Evolutionary conservation across 1,140 invertebrate species (phyloP), one percentile per base, ranked within the genome.

Genomic region (Neotoxoptera formosana): DNA sequence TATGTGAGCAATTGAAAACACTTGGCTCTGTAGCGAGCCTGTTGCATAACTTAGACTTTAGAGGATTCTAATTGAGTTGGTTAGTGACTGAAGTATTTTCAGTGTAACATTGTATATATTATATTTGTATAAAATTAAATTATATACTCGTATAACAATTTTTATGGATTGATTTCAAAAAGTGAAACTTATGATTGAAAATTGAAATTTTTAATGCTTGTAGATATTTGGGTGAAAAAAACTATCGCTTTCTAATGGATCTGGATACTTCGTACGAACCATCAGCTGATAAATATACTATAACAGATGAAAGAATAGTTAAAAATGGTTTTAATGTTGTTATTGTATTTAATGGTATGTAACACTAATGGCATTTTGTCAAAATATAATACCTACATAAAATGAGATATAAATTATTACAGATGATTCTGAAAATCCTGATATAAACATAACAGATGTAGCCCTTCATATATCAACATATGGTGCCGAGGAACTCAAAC

Each of bases 311-410:
- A 90, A 89, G 94, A 45, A 93, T 95, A 34, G 41, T 93, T n/a
- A 94, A 94, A 34, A 95, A 95, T 94, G 94, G 94, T 9, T 94
- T 95, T 67, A 93, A 94, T 90, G 93, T 94, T 83, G 81, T 86
- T 87, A 34, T 88, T 76, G 48, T 48, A 34, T 89, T 94, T 94
- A 93, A 81, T 94, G 67, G 51, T 84, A 47, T 51, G 94, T 94
- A 14, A 41, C 41, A 41, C 41, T 41, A 41, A 56, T 90, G 36
- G 45, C n/a, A n/a, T 67, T 8, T 67, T 34, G 11, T 47, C 4
- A 67, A 90, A 51, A 30, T 51, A 25, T 86, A 47, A 48, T 48
- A 48, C 9, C 2, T 4, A 7, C 25, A n/a, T 3, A 25, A 89
- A 89, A 9, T 14, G 2, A 9, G 67, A 90, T 67, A 41, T 2